Percentiles rank a stretch among this genome's conserved stretches.
phyloP scores from a whole-genome alignment of 2,888 invertebrate species.

The Mylabris sibirica region DNA sequence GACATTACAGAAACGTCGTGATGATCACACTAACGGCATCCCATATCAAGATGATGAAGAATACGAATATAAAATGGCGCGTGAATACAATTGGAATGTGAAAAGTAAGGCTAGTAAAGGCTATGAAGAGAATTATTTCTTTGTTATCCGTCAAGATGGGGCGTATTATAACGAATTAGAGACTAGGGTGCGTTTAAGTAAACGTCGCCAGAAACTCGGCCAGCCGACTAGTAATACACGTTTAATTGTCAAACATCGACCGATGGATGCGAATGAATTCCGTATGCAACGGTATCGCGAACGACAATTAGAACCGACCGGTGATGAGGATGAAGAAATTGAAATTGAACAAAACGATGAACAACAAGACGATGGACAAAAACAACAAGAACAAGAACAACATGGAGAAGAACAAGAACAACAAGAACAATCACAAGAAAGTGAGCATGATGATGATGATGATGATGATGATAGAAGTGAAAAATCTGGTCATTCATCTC shows the following conservation, averaged over 20 bases:
- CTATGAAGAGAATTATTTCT: conserved; percentile 97
- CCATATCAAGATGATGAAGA: conserved; percentile 89
- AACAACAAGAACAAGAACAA: conserved; percentile 67
- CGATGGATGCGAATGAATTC: conserved; percentile 84
- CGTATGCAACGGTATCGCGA: conserved; percentile 86
- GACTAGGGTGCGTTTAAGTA: conserved; percentile 92
- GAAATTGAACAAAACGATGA: conserved; percentile 65
- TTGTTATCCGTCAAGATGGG: conserved; percentile 88
- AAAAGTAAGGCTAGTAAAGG: conserved; percentile 83
- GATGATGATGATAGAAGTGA: conserved; percentile 56
- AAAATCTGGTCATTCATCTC: conserved; percentile 51
- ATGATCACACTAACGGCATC: conserved; percentile 77
- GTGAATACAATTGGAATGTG: conserved; percentile 99
- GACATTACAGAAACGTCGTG: conserved; percentile 86
- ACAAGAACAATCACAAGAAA: conserved; percentile 61
- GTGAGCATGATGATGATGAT: conserved; percentile 70
- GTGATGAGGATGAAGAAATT: conserved; percentile 70
- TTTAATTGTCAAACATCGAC: conserved; percentile 89
- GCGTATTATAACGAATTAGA: conserved; percentile 96
- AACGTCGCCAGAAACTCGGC: conserved; percentile 82
- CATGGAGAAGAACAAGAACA: conserved; percentile 68
- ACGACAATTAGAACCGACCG: conserved; percentile 81
- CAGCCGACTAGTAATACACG: conserved; percentile 76
- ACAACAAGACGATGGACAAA: conserved; percentile 70
- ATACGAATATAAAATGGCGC: conserved; percentile 96